Evolutionary conservation across 2,888 invertebrate genomes (phyloP), one percentile per base, ranked within the genome.

Genomic region (Lysandra coridon): DNA sequence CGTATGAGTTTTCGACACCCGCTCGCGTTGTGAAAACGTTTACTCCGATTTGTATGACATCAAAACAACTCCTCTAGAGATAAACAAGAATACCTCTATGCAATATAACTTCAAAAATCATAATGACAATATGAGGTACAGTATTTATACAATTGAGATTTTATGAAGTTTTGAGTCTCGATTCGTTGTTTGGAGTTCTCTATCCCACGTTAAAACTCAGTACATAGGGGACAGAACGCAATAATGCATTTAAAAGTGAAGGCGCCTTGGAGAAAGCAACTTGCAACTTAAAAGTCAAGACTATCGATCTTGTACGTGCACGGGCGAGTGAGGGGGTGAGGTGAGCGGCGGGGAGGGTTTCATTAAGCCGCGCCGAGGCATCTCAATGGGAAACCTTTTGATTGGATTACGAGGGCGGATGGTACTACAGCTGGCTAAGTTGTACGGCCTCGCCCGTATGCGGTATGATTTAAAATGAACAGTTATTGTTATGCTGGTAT

Each of bases 301-400:
- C 23, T 69, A 69, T 69, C 69, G 69, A 69, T 69, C 69, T 80
- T 79, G 82, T 85, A 85, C 85, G 85, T 85, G 85, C 83, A 81
- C 69, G 5, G 69, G 33, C 33, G 69, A 37, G 33, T 0, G 33
- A 4, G 33, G 53, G 23, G 49, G 75, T 75, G 30, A 49, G 73
- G 69, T 73, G 14, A 57, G 12, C 53, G 57, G 57, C 17, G 4
- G 17, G 12, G 78, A 78, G 80, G 80, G 81, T 79, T 83, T 82
- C 81, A 82, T 82, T 84, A 82, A 80, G 80, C 79, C 80, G 78
- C 81, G 74, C 77, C 79, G 81, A 69, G 79, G 79, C 80, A 88
- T 89, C 88, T 89, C 85, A 84, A 91, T 89, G 87, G 89, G 92
- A 94, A 94, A 93, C 94, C 94, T 93, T 94, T 94, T 94, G 92